Base-by-base conservation (phyloP, 2,888 invertebrate genomes). In the Dioctria rufipes region DNA sequence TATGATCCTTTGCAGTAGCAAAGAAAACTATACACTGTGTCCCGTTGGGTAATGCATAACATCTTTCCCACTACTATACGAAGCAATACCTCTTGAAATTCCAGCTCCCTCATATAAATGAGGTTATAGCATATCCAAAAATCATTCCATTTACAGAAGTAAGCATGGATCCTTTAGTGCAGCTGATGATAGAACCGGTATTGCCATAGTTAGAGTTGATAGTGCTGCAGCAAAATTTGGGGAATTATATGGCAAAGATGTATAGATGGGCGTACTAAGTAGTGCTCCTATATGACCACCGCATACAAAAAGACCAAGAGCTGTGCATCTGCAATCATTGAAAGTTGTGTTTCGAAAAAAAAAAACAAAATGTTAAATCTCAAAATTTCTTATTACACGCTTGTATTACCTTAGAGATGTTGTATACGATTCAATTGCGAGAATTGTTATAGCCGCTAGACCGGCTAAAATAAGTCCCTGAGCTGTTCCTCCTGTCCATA, bases 401-500 rank as follows among this genome's bases (percentile, higher is more conserved):
- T 25, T 39, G 4, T 73, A 60, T 78, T 77, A 84, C 85, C 85
- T 83, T 9, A 84, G 51, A 3, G 82, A 80, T 25, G 84, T 85
- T 61, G 80, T 78, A 73, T 85, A 85, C 11, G 82, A 83, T 80
- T 85, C 85, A 25, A 83, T 81, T 4, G 83, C 60, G 37, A 84
- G 81, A 8, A 84, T 63, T 4, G 84, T 84, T 5, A 85, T 9
- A 5, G 84, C 82, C 6, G 83, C 75, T 4, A 85, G 69, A 2
- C 83, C 85, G 5, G 83, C 81, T 25, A 85, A 63, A 13, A 85
- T 82, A 4, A 84, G 69, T 11, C 83, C 84, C 80, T 84, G 84
- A n/a, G 84, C 80, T 43, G 81, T 82, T 5, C 85, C 85, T 40
- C 85, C 84, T 25, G 82, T 83, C 85, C 84, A 85, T 65, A 84